These are phyloP conservation scores for Ochropleura plecta DNA, from an alignment of 2,888 invertebrate species.

Conservation along the genomic window DNA sequence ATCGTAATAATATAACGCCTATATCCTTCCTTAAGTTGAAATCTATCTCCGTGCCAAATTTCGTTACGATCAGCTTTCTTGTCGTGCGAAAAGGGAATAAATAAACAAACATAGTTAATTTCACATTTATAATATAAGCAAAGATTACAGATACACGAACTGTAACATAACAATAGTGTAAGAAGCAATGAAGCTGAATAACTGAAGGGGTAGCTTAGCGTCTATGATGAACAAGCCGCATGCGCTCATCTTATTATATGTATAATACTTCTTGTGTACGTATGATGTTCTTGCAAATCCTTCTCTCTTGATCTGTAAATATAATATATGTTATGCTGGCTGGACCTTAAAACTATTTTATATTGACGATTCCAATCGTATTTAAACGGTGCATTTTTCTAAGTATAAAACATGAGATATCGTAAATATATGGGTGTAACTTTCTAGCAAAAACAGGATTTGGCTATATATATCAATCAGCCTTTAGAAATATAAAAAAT, in stretches of 20 bases:
- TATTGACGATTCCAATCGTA: background rate
- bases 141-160: constrained; percentile 6
- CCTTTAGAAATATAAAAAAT: too few species aligned
- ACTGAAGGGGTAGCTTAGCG: constrained; percentile 7
- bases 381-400: background rate
- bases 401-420: background rate
- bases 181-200: constrained; percentile 3
- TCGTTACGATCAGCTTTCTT: too few species aligned
- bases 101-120: too few species aligned
- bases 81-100: too few species aligned
- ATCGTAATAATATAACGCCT: too few species aligned
- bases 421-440: background rate
- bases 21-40: too few species aligned
- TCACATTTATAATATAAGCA: too few species aligned
- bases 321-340: background rate
- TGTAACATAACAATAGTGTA: constrained; percentile 37
- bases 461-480: too few species aligned
- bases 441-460: too few species aligned
- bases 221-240: constrained; percentile 36
- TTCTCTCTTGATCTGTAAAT: constrained; percentile 8
- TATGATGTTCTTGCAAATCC: constrained; percentile 19
- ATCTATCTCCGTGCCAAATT: too few species aligned
- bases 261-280: constrained; percentile 9
- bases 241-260: constrained; percentile 20
- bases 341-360: background rate